phyloP scores from a whole-genome alignment of 2,888 invertebrate genomes.

The Aquatica leii region DNA sequence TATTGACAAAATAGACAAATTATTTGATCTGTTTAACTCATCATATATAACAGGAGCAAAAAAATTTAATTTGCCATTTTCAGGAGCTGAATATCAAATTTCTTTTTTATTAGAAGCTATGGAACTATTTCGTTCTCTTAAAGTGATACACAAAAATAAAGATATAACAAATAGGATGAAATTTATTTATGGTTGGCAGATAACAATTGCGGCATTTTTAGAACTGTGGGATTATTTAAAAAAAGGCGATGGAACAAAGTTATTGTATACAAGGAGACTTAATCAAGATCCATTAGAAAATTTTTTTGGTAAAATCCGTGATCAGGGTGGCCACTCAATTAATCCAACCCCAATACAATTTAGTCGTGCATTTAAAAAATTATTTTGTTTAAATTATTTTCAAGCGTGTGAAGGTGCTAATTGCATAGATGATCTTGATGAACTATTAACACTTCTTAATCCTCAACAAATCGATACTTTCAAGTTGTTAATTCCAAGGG shows the following conservation, averaged over 20 bases:
- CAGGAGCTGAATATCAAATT: neutral
- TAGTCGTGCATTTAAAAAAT: slow-evolving; percentile 35
- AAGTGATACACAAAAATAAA: neutral
- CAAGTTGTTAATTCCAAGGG: neutral
- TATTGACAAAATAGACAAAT: slow-evolving; percentile 36
- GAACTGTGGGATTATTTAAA: slow-evolving; percentile 35
- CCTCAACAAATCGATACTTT: neutral
- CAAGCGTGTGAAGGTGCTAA: neutral
- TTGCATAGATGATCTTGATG: neutral
- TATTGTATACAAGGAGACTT: slow-evolving; percentile 36
- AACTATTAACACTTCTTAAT: neutral
- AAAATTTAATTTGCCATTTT: neutral
- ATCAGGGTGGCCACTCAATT: slow-evolving; percentile 36
- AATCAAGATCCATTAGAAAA: slow-evolving; percentile 42
- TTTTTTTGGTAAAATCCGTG: slow-evolving; percentile 39
- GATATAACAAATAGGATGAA: slow-evolving; percentile 32
- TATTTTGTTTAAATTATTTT: slow-evolving; percentile 34
- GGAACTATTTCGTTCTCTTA: neutral
- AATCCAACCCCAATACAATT: slow-evolving; percentile 42
- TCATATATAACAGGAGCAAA: neutral
- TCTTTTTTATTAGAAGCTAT: neutral
- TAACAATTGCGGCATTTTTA: slow-evolving; percentile 35
- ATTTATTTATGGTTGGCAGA: slow-evolving; percentile 33
- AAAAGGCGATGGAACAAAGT: slow-evolving; percentile 26
- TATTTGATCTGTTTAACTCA: slow-evolving; percentile 42